Base-by-base conservation (phyloP, 2,888 invertebrate genomes). In the Cremastinae sp. region DNA sequence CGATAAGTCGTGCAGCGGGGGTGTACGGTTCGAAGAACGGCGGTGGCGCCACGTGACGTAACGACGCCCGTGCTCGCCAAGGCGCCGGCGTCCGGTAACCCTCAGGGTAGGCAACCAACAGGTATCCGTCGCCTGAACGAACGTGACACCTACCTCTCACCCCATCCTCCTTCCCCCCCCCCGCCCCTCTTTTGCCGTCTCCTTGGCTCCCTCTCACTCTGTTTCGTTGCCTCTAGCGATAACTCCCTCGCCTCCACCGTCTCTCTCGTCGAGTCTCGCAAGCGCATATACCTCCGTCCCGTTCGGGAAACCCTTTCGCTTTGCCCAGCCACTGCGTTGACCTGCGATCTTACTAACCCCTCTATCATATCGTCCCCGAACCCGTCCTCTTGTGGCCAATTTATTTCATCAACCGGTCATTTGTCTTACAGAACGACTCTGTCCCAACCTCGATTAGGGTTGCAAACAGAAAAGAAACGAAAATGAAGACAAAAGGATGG, bases 91-190 rank as follows among this genome's bases (percentile, higher is more conserved):
- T 76, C 69, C 74, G 58, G 75, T 77, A 43, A 70, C 64, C 74
- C 77, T 70, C 77, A 56, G 77, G 70, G 74, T 70, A 77, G 61
- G 77, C 74, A 73, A 78, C 79, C 83, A 83, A 83, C 83, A 83
- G 83, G 83, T 83, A 83, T 78, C 81, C 77, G 75, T 75, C 72
- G 73, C 66, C 74, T 70, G 55, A 77, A 70, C 77, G 77, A 77
- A 77, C 71, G 77, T 76, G 70, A 59, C 75, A 66, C 72, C 75
- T 75, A 41, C 51, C 66, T 69, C 68, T 58, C 59, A 1, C 59
- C 16, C 56, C n/a, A n/a, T n/a, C 65, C 35, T 70, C 55, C 64
- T 51, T 62, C 22, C 64, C 20, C 64, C 9, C 45, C 49, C 55
- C 51, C 22, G 20, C 55, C 59, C 56, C 68, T 35, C 49, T 35